Conservation (phyloP, 2,113 vertebrate species). For the Arothron firmamentum region DNA sequence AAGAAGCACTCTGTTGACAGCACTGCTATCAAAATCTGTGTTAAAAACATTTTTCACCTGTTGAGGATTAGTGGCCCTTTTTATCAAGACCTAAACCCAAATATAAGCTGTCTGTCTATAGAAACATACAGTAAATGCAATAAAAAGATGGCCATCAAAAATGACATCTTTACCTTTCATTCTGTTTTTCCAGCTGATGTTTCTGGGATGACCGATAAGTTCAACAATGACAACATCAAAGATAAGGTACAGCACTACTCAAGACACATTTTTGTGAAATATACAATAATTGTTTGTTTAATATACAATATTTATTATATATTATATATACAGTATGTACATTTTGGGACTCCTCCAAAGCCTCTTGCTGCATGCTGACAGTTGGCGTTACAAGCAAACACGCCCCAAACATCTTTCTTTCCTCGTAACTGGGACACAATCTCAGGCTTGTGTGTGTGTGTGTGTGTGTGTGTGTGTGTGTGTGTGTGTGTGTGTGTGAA, state of each 20-base stretch:
- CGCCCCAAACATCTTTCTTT: conserved; percentile 39
- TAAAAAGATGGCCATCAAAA: neutral
- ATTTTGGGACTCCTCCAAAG: conserved; percentile 16
- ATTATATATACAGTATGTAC: too few relatives aligned
- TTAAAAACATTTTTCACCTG: too few relatives aligned
- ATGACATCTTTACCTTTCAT: neutral
- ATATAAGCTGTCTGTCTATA: too few relatives aligned
- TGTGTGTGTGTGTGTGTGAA: conserved; percentile 15
- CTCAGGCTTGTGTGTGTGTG: conserved; percentile 17
- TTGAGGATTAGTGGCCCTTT: too few relatives aligned
- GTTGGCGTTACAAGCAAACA: conserved; percentile 48
- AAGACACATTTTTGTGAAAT: neutral
- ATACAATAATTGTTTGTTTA: neutral
- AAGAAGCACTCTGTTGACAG: too few relatives aligned
- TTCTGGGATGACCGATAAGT: conserved; percentile 65
- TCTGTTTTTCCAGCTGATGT: conserved; percentile 61
- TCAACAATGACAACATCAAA: conserved; percentile 75
- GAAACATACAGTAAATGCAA: too few relatives aligned
- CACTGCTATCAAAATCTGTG: too few relatives aligned
- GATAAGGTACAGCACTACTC: conserved; percentile 58
- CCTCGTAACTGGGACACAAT: conserved; percentile 20
- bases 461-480: neutral
- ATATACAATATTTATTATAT: neutral
- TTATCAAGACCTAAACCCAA: too few relatives aligned
- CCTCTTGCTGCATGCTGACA: conserved; percentile 29